Evolutionary conservation across 2,797 vertebrate species (phyloP).

Genomic region (Pangasius larnaudii): DNA sequence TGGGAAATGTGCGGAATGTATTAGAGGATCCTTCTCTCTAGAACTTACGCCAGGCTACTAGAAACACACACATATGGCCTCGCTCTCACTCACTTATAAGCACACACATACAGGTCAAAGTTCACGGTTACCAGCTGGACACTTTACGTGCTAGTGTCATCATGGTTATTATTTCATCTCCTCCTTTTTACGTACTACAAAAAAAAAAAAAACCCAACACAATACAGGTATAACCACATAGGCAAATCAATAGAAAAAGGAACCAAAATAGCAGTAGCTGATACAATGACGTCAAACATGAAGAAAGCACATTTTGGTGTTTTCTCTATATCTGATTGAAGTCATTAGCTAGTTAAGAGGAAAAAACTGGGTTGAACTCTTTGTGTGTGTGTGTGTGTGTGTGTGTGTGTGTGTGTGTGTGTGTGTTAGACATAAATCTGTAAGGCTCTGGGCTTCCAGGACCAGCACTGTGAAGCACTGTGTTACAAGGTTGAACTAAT

Average conservation of each 20-base stretch:
- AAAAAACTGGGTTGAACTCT: neutral
- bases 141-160: neutral
- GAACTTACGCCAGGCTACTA: conserved; percentile 45
- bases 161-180: neutral
- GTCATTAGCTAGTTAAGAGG: neutral
- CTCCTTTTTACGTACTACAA: neutral
- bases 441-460: neutral
- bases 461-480: neutral
- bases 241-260: neutral
- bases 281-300: neutral
- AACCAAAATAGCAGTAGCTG: conserved; percentile 20
- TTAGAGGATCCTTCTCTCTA: conserved; percentile 51
- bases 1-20: conserved; percentile 60
- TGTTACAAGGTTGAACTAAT: neutral
- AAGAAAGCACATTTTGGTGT: neutral
- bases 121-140: conserved; percentile 1
- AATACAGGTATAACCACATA: neutral
- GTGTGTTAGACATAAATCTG: neutral
- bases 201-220: neutral
- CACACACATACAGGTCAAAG: neutral
- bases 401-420: neutral
- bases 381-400: conserved; percentile 1
- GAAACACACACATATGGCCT: conserved; percentile 39
- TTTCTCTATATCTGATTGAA: neutral
- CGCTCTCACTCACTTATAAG: neutral